Evolutionary conservation across 2,888 invertebrate species (phyloP).

Genomic region (Pterobdella sp.): DNA sequence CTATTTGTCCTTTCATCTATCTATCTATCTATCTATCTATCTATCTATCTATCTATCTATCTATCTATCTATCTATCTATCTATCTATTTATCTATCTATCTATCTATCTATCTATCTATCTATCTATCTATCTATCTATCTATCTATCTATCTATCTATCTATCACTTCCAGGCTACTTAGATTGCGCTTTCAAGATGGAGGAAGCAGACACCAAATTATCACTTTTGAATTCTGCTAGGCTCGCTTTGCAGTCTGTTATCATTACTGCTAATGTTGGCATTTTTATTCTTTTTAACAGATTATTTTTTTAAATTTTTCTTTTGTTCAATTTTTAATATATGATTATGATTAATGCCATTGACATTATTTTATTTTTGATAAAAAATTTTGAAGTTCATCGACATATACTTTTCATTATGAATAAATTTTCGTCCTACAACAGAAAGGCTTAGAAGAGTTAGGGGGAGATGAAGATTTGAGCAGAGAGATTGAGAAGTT

Average conservation of each 20-base stretch:
- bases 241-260: background rate
- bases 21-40: conserved; percentile 12
- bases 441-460: background rate
- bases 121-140: conserved; percentile 15
- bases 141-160: conserved; percentile 11
- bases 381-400: too few species aligned
- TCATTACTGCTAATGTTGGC: background rate
- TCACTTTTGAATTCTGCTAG: background rate
- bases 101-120: conserved; percentile 17
- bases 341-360: background rate
- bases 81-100: too few species aligned
- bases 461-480: background rate
- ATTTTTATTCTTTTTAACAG: too few species aligned
- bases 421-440: background rate
- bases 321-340: background rate
- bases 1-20: background rate
- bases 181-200: background rate
- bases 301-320: too few species aligned
- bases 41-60: conserved; percentile 16
- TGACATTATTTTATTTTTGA: too few species aligned
- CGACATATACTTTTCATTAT: too few species aligned
- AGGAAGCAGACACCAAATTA: background rate
- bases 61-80: conserved; percentile 14
- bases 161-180: conserved; percentile 5
- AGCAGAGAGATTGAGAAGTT: background rate